A percentile compares a stretch with the other conserved stretches of the same genome.
These are phyloP conservation scores for Onthophagus sagittarius DNA, from an alignment of 2,888 invertebrate genomes.

Conservation along the genomic window DNA sequence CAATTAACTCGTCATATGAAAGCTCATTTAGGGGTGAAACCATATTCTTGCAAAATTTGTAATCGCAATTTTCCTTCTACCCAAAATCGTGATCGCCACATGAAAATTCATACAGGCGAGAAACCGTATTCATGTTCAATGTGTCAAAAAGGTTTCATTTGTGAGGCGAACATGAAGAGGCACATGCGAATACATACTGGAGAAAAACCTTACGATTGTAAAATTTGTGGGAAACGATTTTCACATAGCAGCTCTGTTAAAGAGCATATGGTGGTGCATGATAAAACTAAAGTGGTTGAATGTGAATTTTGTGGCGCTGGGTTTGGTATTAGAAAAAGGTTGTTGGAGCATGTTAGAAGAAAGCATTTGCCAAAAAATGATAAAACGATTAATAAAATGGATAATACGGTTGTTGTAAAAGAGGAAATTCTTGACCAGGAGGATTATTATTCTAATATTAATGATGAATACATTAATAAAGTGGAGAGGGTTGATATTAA, in stretches of 20 bases:
- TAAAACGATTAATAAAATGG: background rate
- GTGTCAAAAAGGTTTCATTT: slow-evolving; percentile 39
- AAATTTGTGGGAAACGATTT: slow-evolving; percentile 39
- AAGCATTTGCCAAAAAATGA: background rate
- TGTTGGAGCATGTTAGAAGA: background rate
- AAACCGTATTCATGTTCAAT: slow-evolving; percentile 39
- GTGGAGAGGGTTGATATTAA: background rate
- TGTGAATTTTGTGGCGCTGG: background rate
- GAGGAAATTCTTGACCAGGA: no score
- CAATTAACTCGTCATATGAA: slow-evolving; percentile 41
- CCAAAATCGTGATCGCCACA: slow-evolving; percentile 41
- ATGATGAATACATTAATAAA: no score
- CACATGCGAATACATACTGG: slow-evolving; percentile 41
- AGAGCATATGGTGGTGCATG: slow-evolving; percentile 41
- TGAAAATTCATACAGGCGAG: slow-evolving; percentile 42
- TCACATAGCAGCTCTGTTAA: slow-evolving; percentile 44
- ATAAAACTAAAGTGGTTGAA: slow-evolving; percentile 34
- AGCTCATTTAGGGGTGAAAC: slow-evolving; percentile 41
- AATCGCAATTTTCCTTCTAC: slow-evolving; percentile 38
- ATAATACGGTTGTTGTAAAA: background rate
- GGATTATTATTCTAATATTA: no score
- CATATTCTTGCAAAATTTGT: slow-evolving; percentile 39
- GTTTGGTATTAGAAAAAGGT: background rate
- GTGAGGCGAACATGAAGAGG: slow-evolving; percentile 39
- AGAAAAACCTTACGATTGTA: slow-evolving; percentile 41